Evolutionary conservation across 2,888 invertebrate genomes (phyloP).

Genomic region (Cryptus armator): DNA sequence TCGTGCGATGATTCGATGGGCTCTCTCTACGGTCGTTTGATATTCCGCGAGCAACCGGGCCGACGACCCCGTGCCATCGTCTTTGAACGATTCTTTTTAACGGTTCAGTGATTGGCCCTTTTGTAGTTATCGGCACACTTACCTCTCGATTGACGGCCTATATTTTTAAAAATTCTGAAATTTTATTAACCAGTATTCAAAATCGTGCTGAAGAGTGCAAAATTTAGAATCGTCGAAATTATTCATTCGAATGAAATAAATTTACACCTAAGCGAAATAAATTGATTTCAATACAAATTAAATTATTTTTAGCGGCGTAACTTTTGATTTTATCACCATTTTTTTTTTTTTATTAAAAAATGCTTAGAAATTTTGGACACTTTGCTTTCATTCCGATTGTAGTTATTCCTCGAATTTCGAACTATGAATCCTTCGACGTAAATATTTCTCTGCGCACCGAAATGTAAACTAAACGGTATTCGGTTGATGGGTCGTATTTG

Average conservation of each 20-base stretch:
- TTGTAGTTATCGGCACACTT: not conserved
- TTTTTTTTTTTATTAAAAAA: not conserved
- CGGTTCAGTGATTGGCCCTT: not conserved
- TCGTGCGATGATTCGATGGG: constrained; percentile 28
- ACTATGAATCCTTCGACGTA: not conserved
- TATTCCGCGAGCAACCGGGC: not conserved
- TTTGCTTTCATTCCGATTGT: not conserved
- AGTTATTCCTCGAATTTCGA: not conserved
- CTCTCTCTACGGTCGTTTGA: not conserved
- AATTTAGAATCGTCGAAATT: not conserved
- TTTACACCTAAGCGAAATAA: too few species aligned
- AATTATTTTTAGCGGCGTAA: too few species aligned
- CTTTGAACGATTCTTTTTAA: not conserved
- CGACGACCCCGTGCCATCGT: constrained; percentile 1
- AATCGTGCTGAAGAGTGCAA: too few species aligned
- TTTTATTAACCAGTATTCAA: too few species aligned
- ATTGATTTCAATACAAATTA: too few species aligned
- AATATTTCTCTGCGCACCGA: not conserved
- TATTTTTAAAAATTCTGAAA: too few species aligned
- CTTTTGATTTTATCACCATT: too few species aligned
- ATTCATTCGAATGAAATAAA: too few species aligned
- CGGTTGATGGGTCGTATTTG: constrained; percentile 1
- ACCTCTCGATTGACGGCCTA: not conserved
- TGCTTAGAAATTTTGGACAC: not conserved
- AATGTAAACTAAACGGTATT: constrained; percentile 8